phyloP scores from a whole-genome alignment of 2,888 invertebrate species.

The Tricholauxania praeusta region DNA sequence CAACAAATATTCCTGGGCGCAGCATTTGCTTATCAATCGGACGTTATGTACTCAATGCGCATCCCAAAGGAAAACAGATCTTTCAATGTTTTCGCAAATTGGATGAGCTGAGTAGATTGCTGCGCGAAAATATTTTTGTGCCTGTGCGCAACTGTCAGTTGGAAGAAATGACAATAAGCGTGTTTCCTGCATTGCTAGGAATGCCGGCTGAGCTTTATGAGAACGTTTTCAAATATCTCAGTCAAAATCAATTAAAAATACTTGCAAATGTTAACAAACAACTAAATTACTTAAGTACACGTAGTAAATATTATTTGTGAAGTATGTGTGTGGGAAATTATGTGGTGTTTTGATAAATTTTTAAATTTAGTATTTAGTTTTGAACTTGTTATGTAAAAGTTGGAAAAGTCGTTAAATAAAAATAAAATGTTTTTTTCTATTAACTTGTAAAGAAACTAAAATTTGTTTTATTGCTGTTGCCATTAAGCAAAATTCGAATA shows the following conservation, averaged over 20 bases:
- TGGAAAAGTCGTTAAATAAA: background rate
- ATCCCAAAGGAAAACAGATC: conserved; percentile 52
- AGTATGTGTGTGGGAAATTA: background rate
- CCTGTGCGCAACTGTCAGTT: conserved; percentile 72
- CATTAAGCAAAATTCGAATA: no score
- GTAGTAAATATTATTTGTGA: conserved; percentile 40
- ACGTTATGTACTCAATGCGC: conserved; percentile 59
- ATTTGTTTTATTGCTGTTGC: conserved; percentile 27
- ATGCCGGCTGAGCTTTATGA: conserved; percentile 60
- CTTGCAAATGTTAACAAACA: conserved; percentile 58
- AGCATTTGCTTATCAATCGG: conserved; percentile 62
- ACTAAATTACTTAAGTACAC: conserved; percentile 46
- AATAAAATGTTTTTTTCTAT: background rate
- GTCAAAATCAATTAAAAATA: conserved; percentile 53
- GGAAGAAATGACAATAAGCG: conserved; percentile 52
- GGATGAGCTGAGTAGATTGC: conserved; percentile 68
- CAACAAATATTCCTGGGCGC: conserved; percentile 50
- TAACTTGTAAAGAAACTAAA: conserved; percentile 29
- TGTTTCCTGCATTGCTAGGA: conserved; percentile 65
- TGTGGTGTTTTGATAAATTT: background rate
- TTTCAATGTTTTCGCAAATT: conserved; percentile 61
- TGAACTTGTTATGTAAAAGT: no score
- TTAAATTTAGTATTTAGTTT: no score
- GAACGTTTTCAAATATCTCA: conserved; percentile 55
- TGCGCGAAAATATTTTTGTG: conserved; percentile 71